phyloP scores from a whole-genome alignment of 2,113 vertebrate genomes.

The Ondatra zibethicus region DNA sequence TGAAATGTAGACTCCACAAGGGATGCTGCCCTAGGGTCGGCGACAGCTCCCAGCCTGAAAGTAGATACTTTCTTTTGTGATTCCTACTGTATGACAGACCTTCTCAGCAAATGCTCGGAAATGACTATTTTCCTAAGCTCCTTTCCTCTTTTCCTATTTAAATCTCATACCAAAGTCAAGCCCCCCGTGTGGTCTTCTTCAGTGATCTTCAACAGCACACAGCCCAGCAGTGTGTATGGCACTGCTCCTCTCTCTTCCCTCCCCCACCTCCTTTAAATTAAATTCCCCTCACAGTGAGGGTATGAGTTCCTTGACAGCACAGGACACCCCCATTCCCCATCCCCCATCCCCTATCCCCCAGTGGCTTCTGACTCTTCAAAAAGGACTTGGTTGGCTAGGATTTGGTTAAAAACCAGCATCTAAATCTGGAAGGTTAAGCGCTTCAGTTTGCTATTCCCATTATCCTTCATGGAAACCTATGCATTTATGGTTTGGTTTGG shows the following conservation, averaged over 20 bases:
- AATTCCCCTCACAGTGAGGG: background rate
- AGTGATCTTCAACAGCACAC: background rate
- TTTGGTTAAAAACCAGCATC: background rate
- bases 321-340: background rate
- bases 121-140: background rate
- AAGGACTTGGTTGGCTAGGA: background rate
- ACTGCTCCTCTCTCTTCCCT: background rate
- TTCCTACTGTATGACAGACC: background rate
- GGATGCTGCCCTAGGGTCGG: background rate
- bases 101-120: background rate
- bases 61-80: background rate
- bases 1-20: background rate
- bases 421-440: background rate
- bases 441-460: background rate
- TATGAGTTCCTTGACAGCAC: background rate
- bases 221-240: background rate
- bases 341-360: no score
- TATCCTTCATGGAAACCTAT: conserved; percentile 13
- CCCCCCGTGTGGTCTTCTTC: background rate
- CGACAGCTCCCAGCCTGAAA: background rate
- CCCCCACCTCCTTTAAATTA: background rate
- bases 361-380: conserved; percentile 29
- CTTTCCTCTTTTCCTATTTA: background rate
- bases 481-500: background rate
- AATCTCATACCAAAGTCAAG: background rate